phyloP scores from a whole-genome alignment of 2,113 vertebrate genomes.

The Hydrolagus affinis region DNA sequence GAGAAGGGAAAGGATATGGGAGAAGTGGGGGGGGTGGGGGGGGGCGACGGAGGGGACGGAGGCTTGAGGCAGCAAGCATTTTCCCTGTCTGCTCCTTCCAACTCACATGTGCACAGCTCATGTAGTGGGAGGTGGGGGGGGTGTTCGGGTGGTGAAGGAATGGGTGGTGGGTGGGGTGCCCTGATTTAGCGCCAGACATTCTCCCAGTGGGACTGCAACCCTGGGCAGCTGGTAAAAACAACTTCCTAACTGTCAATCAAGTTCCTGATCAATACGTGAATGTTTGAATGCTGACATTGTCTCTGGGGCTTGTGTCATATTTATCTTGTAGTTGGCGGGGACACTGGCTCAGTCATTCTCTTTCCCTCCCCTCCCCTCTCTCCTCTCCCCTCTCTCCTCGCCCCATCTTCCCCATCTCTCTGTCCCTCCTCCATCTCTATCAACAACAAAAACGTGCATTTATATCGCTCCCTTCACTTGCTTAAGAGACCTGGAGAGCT shows the following conservation, averaged over 20 bases:
- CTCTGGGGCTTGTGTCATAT: slow-evolving; percentile 11
- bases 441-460: no score
- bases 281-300: slow-evolving; percentile 26
- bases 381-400: background rate
- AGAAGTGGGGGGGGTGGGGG: slow-evolving; percentile 6
- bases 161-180: no score
- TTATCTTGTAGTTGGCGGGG: background rate
- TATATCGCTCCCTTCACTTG: no score
- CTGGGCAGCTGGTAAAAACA: background rate
- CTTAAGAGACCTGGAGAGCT: no score
- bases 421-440: background rate
- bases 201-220: background rate
- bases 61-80: slow-evolving; percentile 29
- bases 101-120: no score
- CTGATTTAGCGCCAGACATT: no score
- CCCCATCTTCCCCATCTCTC: background rate
- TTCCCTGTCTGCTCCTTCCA: slow-evolving; percentile 29
- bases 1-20: slow-evolving; percentile 12
- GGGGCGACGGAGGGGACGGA: slow-evolving; percentile 10
- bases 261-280: background rate
- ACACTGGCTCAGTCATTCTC: background rate
- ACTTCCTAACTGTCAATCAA: slow-evolving; percentile 10
- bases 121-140: no score
- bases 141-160: no score
- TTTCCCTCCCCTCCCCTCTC: background rate